Conservation (phyloP, 2,888 invertebrate species). For the Erebia epiphron region DNA sequence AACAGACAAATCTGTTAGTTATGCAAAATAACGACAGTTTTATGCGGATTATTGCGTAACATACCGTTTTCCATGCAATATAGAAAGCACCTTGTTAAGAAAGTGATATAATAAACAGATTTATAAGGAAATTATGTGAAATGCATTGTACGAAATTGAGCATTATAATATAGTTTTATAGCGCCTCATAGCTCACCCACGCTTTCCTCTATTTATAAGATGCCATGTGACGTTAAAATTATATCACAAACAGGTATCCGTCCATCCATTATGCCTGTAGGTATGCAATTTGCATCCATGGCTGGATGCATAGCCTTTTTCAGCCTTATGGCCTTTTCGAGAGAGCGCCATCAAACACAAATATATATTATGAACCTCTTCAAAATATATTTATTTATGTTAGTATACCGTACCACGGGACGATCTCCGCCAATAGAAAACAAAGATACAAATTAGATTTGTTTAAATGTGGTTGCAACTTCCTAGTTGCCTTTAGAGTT, state of each 20-base stretch:
- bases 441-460: not conserved
- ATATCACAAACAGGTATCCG: too few relatives aligned
- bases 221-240: not conserved
- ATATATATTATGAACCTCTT: too few relatives aligned
- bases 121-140: constrained; percentile 35
- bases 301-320: too few relatives aligned
- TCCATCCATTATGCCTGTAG: too few relatives aligned
- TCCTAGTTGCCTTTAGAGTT: constrained; percentile 9
- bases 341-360: too few relatives aligned
- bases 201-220: constrained; percentile 21
- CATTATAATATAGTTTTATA: constrained; percentile 36
- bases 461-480: not conserved
- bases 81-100: constrained; percentile 37
- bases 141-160: constrained; percentile 29
- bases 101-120: constrained; percentile 35
- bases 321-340: too few relatives aligned
- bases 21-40: constrained; percentile 40
- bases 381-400: too few relatives aligned
- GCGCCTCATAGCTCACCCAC: constrained; percentile 28
- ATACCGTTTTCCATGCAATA: constrained; percentile 28
- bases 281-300: too few relatives aligned
- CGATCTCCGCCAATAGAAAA: too few relatives aligned
- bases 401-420: too few relatives aligned
- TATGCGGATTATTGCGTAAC: constrained; percentile 40
- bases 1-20: constrained; percentile 31